These are phyloP conservation scores for Helicoverpa zea DNA, from an alignment of 1,140 invertebrate genomes.

Conservation along the genomic window DNA sequence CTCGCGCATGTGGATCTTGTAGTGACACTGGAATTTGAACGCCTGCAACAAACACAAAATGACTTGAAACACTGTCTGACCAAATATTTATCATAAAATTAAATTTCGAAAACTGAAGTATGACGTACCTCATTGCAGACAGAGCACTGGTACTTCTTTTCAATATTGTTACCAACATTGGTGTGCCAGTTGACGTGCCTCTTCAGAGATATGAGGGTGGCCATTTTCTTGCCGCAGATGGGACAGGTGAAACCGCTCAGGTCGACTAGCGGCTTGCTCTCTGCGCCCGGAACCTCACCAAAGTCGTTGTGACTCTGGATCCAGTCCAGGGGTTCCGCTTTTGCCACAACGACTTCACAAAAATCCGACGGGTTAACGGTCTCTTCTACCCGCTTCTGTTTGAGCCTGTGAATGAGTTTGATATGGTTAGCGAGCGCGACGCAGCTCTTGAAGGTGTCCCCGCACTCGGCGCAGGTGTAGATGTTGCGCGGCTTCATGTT, in stretches of 20 bases:
- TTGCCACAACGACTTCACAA: slow-evolving; percentile 86
- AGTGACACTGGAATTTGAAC: slow-evolving; percentile 82
- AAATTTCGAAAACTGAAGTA: slow-evolving; percentile 7
- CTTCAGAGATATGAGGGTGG: slow-evolving; percentile 76
- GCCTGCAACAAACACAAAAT: slow-evolving; percentile 67
- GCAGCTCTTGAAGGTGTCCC: slow-evolving; percentile 78
- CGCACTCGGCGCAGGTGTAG: slow-evolving; percentile 80
- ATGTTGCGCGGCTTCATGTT: slow-evolving; percentile 82
- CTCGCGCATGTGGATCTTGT: slow-evolving; percentile 81
- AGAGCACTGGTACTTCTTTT: slow-evolving; percentile 75
- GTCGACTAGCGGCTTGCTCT: slow-evolving; percentile 63
- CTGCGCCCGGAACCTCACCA: slow-evolving; percentile 69
- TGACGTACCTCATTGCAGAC: slow-evolving; percentile 79
- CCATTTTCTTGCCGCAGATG: slow-evolving; percentile 78
- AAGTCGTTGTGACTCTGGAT: slow-evolving; percentile 82
- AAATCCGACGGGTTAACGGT: slow-evolving; percentile 80
- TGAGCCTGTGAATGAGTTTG: slow-evolving; percentile 74
- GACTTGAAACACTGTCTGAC: neutral
- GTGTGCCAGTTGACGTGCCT: slow-evolving; percentile 81
- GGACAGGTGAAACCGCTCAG: slow-evolving; percentile 78
- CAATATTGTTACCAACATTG: slow-evolving; percentile 70
- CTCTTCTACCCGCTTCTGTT: slow-evolving; percentile 62
- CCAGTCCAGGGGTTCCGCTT: slow-evolving; percentile 80
- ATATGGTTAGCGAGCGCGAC: slow-evolving; percentile 76
- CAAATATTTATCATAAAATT: slow-evolving; percentile 7